Base-by-base conservation (phyloP, 2,797 vertebrate genomes). In the Schizopygopsis malacanthus region DNA sequence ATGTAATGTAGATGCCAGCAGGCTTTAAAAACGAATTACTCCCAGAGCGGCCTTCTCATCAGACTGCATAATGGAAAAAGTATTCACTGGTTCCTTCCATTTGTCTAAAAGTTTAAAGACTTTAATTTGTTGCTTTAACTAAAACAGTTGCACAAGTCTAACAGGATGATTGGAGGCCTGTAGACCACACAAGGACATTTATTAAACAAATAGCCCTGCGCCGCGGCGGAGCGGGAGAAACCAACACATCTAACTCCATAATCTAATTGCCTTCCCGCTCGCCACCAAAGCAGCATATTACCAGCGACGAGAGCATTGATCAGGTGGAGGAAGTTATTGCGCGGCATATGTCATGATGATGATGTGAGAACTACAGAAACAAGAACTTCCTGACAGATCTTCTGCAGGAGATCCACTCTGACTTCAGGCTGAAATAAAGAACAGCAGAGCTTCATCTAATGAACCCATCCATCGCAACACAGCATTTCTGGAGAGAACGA, bases 181-280 rank as follows among this genome's bases (percentile, higher is more conserved):
- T 3, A 7, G 87, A 83, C 89, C 72, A 78, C 80, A 86, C 43
- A n/a, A 84, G 73, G 67, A 81, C 83, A 86, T 90, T 86, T 88
- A 90, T 90, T 86, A 87, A 90, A 87, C 81, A 83, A 86, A 90
- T 63, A 85, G 85, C 81, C 63, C 77, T 22, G 56, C 54, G 13
- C 80, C 65, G 18, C 76, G 39, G 54, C 43, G 10, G 63, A 80
- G 85, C 71, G n/a, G 67, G 85, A 33, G 69, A 82, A 82, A 86
- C 65, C 63, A 86, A 75, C 86, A 82, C 73, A 90, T 87, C 84
- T 50, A 80, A n/a, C 81, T 28, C 61, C 76, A 56, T 87, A 82
- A 89, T 87, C 81, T 77, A 88, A 90, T 87, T 89, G 82, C 86
- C 76, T 84, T 87, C 81, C 22, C 45, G 65, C 84, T 88, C 78